These are phyloP conservation scores for Stenopsyche tienmushanensis DNA, from an alignment of 1,140 invertebrate genomes.

Conservation along the genomic window DNA sequence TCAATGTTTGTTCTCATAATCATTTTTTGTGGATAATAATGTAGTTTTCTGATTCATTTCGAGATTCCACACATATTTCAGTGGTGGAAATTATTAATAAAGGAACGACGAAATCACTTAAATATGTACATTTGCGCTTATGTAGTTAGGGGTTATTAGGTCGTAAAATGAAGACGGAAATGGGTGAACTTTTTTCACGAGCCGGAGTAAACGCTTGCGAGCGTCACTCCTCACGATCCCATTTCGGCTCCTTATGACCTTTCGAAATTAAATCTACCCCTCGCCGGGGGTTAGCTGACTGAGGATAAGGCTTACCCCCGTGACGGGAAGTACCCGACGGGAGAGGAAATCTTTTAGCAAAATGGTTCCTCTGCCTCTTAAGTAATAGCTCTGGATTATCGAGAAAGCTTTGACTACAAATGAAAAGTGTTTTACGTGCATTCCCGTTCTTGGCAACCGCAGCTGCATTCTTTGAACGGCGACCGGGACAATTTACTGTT, in stretches of 20 bases:
- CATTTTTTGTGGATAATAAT: no score
- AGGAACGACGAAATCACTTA: not conserved
- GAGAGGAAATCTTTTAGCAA: not conserved
- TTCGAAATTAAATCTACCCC: conserved; percentile 26
- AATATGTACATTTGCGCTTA: not conserved
- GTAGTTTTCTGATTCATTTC: no score
- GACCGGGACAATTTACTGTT: no score
- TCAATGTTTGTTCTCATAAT: no score
- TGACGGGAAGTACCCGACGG: not conserved
- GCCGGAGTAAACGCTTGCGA: no score
- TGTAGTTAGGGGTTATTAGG: not conserved
- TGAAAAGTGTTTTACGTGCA: no score
- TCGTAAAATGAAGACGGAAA: not conserved
- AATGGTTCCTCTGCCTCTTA: not conserved
- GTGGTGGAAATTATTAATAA: no score
- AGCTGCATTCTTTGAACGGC: no score
- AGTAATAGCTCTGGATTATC: not conserved
- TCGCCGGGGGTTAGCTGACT: not conserved
- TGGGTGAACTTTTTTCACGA: not conserved
- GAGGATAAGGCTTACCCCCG: no score
- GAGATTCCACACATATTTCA: no score
- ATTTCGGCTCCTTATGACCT: conserved; percentile 22
- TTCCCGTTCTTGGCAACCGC: no score
- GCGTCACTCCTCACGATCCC: conserved; percentile 3
- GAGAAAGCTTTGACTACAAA: not conserved